Base-by-base conservation (phyloP, 2,888 invertebrate genomes). In the Limenitis arthemis region DNA sequence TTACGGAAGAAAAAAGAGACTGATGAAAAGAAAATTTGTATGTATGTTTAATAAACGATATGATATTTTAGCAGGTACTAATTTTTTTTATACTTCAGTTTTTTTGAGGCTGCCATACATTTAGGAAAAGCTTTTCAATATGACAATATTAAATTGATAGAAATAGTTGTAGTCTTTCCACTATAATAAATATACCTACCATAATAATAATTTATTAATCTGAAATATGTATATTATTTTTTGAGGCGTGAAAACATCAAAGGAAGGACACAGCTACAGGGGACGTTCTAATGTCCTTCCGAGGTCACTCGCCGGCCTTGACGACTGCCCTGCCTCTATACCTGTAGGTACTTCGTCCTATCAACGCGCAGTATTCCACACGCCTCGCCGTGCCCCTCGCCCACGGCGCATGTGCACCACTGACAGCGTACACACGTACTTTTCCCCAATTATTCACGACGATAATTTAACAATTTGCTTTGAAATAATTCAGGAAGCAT, bases 381-480 rank as follows among this genome's bases (percentile, higher is more conserved):
- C 79, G 69, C 85, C 82, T 79, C 75, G 72, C 55, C 83, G 76
- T 64, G 84, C 86, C 83, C 73, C 77, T 71, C 58, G 43, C 52
- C 31, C 46, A 72, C 61, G 47, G 75, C 86, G 83, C 85, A 79
- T 75, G 84, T 73, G 75, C 66, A 56, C 48, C 59, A 66, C 70
- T 81, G 81, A 77, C 83, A 83, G 80, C 68, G 62, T 67, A 68
- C 68, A 76, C 79, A 78, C 77, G 77, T 74, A 72, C 71, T 75
- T 74, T 68, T 68, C 47, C 41, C 46, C 12, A 43, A 46, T 47
- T 36, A 49, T 44, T 39, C 49, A 49, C 12, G 49, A 12, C 36
- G n/a, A 34, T 36, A 49, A 51, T 42, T 37, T 38, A 46, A 31
- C 7, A 37, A 47, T 44, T 8, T 52, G 50, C 36, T 43, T 48